Conservation (phyloP, 1,140 invertebrate genomes). For the Onthophagus taurus region DNA sequence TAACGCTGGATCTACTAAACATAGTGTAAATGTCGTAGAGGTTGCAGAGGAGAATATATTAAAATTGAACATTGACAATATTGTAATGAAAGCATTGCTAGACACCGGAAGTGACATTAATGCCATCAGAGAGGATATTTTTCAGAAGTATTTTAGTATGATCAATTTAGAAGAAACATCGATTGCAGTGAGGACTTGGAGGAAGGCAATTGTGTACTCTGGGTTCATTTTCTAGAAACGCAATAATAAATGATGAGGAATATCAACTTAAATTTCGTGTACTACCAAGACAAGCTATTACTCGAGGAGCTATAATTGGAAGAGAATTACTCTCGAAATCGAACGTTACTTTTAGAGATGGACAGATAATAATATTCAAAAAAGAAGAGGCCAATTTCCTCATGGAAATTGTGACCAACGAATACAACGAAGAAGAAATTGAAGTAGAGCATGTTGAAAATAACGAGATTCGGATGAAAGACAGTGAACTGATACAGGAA, state of each 20-base stretch:
- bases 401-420: not conserved
- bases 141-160: not conserved
- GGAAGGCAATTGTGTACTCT: not conserved
- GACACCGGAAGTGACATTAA: constrained; percentile 2
- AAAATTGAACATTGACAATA: not conserved
- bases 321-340: not conserved
- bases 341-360: not conserved
- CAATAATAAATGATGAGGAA: constrained; percentile 1
- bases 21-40: not conserved
- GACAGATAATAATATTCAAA: not conserved
- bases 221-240: not conserved
- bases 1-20: not conserved
- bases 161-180: not conserved
- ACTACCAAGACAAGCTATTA: not conserved
- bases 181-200: not conserved
- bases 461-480: constrained; percentile 2
- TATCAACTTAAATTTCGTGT: not conserved
- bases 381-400: not conserved
- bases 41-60: not conserved
- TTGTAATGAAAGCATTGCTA: not conserved
- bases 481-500: constrained; percentile 13
- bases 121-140: constrained; percentile 1
- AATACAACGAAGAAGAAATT: not conserved
- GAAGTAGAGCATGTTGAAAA: not conserved
- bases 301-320: not conserved